Evolutionary conservation across 2,113 vertebrate genomes (phyloP).

Genomic region (Aythya baeri): DNA sequence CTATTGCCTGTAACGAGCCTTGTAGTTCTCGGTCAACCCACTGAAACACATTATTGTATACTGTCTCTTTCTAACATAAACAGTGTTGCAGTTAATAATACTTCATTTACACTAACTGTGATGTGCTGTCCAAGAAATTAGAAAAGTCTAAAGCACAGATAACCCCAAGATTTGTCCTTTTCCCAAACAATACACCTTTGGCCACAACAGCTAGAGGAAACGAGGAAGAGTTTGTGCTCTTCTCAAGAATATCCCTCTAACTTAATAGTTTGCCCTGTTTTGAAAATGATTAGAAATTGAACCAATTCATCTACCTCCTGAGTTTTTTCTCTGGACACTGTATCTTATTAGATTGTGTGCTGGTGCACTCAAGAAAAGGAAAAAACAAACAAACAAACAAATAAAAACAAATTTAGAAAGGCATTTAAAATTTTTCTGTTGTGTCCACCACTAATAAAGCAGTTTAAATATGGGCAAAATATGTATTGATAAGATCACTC

Average conservation of each 20-base stretch:
- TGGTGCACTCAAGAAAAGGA: background rate
- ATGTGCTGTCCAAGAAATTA: background rate
- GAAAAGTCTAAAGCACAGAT: background rate
- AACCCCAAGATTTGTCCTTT: background rate
- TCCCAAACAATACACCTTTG: background rate
- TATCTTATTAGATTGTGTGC: background rate
- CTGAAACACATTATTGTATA: background rate
- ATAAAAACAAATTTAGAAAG: background rate
- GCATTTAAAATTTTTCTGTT: background rate
- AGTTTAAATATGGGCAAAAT: background rate
- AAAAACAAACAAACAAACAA: too few relatives aligned
- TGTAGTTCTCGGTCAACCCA: background rate
- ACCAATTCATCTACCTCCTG: background rate
- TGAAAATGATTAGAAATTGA: background rate
- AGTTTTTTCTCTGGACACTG: background rate
- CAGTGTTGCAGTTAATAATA: background rate
- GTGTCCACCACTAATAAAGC: background rate
- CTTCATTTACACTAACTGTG: background rate
- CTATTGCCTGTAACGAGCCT: background rate
- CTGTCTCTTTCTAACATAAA: background rate
- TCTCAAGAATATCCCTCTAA: background rate
- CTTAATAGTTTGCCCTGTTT: accelerated
- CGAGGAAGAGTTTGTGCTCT: background rate
- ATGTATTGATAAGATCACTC: too few relatives aligned
- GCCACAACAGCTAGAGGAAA: background rate